Evolutionary conservation across 2,888 invertebrate genomes (phyloP), one percentile per base, ranked within the genome.

Genomic region (Lasioglossum pauxillum): DNA sequence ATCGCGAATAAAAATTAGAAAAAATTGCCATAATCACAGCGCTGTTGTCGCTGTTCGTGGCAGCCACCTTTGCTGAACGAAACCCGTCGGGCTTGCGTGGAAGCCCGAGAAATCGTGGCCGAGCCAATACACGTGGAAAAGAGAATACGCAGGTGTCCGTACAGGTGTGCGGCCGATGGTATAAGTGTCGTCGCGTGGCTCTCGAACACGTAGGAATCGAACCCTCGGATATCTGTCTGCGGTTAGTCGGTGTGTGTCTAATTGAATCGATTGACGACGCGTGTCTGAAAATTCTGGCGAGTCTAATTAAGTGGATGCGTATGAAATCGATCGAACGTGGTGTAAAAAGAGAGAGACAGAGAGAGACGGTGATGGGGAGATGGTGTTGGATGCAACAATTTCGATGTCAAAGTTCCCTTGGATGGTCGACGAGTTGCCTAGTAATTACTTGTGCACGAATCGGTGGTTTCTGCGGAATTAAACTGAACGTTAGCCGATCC

Each of bases 21-120:
- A 12, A 78, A 72, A 67, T 82, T 82, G 76, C 88, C 84, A 84
- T 74, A 38, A 78, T 67, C 27, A 44, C 83, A 49, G 69, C 69
- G 81, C 81, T 81, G 90, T 83, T 77, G 86, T 83, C 76, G 81
- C 81, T 84, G 82, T 72, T 80, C 86, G 79, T 64, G 78, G 77
- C 71, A 60, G 73, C 82, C 76, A 35, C 75, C 64, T 69, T 53
- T 82, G 38, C 73, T 41, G 53, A 31, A 81, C 75, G 86, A 89
- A 90, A 90, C 76, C 88, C 80, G 53, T 82, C 83, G 87, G 84
- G 83, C 88, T 89, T 83, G 86, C 82, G 84, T 87, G 85, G 90
- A 89, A 89, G 89, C 88, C 86, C 81, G 80, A 87, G 85, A 88
- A 90, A 85, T 90, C 86, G 80, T 87, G 75, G 81, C 64, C 75